These are phyloP conservation scores for Urocolius indicus DNA, from an alignment of 2,113 vertebrate species.

Conservation along the genomic window DNA sequence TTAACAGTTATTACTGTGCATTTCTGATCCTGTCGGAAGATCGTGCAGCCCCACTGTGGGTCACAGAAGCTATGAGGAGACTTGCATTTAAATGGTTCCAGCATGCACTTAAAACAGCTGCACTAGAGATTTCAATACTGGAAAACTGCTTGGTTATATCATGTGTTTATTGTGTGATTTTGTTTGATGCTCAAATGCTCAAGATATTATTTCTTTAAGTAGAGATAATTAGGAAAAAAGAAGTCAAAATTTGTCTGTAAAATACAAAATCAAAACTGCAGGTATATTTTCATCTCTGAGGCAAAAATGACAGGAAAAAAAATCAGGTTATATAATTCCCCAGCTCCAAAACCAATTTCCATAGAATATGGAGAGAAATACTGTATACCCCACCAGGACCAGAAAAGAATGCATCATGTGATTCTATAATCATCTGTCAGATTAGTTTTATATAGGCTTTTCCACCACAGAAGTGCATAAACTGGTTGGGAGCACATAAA, in stretches of 20 bases:
- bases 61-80: not conserved
- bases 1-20: conserved; percentile 11
- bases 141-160: not conserved
- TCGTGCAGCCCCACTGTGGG: not conserved
- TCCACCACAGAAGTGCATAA: not conserved
- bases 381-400: not conserved
- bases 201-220: not conserved
- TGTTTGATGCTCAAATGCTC: not conserved
- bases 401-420: not conserved
- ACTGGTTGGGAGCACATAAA: not conserved
- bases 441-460: not conserved
- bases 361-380: not conserved
- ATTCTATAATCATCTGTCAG: not conserved
- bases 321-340: not conserved
- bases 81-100: not conserved
- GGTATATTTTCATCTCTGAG: not conserved
- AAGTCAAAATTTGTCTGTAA: not conserved
- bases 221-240: not conserved
- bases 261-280: not conserved
- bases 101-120: not conserved
- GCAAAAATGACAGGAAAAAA: not conserved
- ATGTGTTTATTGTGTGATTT: not conserved
- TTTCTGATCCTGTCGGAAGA: not conserved
- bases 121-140: not conserved
- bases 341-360: conserved; percentile 30